Evolutionary conservation across 2,113 vertebrate species (phyloP).

Genomic region (Argyrosomus japonicus): DNA sequence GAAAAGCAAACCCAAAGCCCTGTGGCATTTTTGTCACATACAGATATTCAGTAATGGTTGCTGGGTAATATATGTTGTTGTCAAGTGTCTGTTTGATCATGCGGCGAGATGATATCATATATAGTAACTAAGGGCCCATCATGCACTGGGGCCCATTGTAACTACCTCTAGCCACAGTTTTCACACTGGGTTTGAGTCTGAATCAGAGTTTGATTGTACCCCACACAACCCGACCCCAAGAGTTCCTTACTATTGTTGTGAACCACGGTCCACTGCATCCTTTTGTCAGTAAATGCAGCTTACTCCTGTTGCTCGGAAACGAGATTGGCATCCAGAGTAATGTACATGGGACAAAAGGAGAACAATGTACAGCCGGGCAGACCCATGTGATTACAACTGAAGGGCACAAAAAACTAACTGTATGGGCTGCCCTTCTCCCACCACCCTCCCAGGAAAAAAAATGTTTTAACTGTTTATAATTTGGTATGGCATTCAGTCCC

Average conservation of each 20-base stretch:
- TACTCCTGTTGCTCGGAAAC: conserved; percentile 33
- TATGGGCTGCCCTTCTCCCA: background rate
- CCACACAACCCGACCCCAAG: background rate
- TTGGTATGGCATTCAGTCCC: background rate
- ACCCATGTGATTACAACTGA: background rate
- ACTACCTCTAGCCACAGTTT: background rate
- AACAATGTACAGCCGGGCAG: conserved; percentile 4
- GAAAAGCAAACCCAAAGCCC: too few relatives aligned
- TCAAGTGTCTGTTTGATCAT: too few relatives aligned
- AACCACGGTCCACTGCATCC: background rate
- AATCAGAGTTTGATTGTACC: conserved; percentile 23
- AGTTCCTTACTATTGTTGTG: conserved; percentile 13
- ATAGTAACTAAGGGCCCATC: too few relatives aligned
- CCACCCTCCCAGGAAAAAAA: background rate
- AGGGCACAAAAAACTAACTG: background rate
- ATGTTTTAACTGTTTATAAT: background rate
- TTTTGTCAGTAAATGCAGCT: conserved; percentile 34
- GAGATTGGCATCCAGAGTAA: conserved; percentile 10
- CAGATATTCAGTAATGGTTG: too few relatives aligned
- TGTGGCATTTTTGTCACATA: too few relatives aligned
- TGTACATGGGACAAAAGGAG: background rate
- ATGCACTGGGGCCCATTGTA: too few relatives aligned
- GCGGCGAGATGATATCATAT: too few relatives aligned
- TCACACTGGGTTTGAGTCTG: background rate
- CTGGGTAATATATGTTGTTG: too few relatives aligned